Evolutionary conservation across 1,140 invertebrate genomes (phyloP).

Genomic region (Episyrphus balteatus): DNA sequence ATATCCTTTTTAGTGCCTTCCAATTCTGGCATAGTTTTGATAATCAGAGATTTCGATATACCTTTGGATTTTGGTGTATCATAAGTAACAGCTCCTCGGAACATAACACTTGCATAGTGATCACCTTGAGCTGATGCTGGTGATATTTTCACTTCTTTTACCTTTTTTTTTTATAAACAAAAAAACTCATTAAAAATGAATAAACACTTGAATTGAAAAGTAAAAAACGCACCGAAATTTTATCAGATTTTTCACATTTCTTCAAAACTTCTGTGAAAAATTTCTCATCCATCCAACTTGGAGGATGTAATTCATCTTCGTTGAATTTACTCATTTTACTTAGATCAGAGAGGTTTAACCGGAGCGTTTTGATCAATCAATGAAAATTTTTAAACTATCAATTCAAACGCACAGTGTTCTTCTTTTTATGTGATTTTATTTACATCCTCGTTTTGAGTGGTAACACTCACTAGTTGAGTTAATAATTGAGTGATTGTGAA

Average conservation of each 20-base stretch:
- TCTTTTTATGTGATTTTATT: no score
- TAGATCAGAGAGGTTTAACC: no score
- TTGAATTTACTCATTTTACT: conserved; percentile 10
- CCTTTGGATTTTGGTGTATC: background rate
- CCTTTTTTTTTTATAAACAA: no score
- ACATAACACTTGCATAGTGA: conserved; percentile 31
- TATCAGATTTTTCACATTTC: conserved; percentile 6
- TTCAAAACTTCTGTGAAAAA: conserved; percentile 14
- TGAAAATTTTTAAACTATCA: no score
- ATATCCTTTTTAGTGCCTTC: conserved; percentile 19
- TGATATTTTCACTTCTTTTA: conserved; percentile 9
- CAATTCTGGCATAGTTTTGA: conserved; percentile 21
- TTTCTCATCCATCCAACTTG: conserved; percentile 14
- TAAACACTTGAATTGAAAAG: background rate
- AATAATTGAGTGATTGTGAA: no score
- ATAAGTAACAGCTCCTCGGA: conserved; percentile 8
- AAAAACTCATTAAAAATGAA: background rate
- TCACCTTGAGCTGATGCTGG: conserved; percentile 22
- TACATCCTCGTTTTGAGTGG: no score
- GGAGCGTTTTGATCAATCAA: no score
- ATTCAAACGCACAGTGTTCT: no score
- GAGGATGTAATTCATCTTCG: conserved; percentile 19
- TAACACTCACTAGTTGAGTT: no score
- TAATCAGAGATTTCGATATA: conserved; percentile 12
- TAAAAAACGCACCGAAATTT: background rate